phyloP scores from a whole-genome alignment of 2,888 invertebrate genomes.

The Mesorhabditis spiculigera region DNA sequence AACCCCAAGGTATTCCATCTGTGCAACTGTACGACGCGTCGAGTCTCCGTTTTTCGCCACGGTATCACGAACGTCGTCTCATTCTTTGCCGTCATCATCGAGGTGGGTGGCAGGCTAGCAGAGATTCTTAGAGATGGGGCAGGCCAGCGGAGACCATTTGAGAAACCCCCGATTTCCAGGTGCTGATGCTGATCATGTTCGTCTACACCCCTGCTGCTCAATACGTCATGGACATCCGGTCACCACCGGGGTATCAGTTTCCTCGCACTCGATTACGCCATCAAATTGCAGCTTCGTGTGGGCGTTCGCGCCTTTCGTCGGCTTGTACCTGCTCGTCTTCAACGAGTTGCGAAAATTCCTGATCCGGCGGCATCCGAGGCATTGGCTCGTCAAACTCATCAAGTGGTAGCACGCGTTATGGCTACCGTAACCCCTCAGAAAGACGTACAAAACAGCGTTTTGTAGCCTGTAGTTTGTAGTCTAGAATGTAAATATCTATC shows the following conservation, averaged over 20 bases:
- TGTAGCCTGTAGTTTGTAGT: too few relatives aligned
- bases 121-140: not conserved
- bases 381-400: slow-evolving; percentile 30
- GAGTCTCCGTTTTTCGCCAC: slow-evolving; percentile 56
- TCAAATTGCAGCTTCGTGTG: slow-evolving; percentile 17
- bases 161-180: slow-evolving; percentile 19
- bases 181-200: slow-evolving; percentile 53
- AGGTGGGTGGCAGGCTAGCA: slow-evolving; percentile 22
- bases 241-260: slow-evolving; percentile 48
- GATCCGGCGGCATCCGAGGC: slow-evolving; percentile 35
- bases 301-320: slow-evolving; percentile 39
- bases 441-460: too few relatives aligned
- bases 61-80: slow-evolving; percentile 54
- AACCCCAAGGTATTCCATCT: slow-evolving; percentile 50
- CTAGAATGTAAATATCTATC: too few relatives aligned
- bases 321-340: slow-evolving; percentile 51
- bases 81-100: slow-evolving; percentile 54
- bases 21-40: slow-evolving; percentile 56
- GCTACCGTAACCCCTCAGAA: too few relatives aligned
- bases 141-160: not conserved
- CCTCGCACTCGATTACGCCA: not conserved
- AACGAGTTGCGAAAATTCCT: slow-evolving; percentile 52
- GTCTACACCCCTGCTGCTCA: slow-evolving; percentile 55
- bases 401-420: too few relatives aligned
- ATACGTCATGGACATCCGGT: slow-evolving; percentile 54